A percentile compares a stretch with the other conserved stretches of the same genome.
Conservation (phyloP, 2,797 vertebrate species). For the Telmatherina bonti region DNA sequence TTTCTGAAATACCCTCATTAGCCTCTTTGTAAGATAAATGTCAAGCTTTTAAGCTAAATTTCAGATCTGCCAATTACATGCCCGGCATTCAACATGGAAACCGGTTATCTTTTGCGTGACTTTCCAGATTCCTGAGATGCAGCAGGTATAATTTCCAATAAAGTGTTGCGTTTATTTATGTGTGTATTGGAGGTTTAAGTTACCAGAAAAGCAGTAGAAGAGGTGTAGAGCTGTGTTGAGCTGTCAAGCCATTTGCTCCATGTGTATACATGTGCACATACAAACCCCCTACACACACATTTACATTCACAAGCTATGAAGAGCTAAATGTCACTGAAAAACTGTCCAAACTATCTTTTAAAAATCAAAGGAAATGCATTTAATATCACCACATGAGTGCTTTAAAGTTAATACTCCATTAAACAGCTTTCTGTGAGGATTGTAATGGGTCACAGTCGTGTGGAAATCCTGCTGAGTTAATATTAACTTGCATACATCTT, state of each 20-base stretch:
- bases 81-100: slow-evolving; percentile 4
- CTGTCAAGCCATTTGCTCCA: slow-evolving; percentile 52
- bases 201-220: slow-evolving; percentile 42
- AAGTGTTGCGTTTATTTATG: slow-evolving; percentile 4
- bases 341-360: no score
- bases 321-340: no score
- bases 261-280: slow-evolving; percentile 32
- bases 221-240: slow-evolving; percentile 59
- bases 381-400: not conserved
- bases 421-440: not conserved
- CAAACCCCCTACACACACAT: slow-evolving; percentile 2
- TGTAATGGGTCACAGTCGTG: not conserved
- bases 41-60: not conserved
- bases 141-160: slow-evolving; percentile 21
- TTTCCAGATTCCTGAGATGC: slow-evolving; percentile 5
- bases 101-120: not conserved
- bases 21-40: not conserved
- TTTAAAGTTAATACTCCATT: not conserved
- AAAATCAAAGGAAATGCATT: not conserved
- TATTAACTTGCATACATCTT: no score
- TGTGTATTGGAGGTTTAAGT: slow-evolving; percentile 17
- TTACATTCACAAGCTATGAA: not conserved
- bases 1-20: not conserved
- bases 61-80: not conserved
- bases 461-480: not conserved